Evolutionary conservation across 2,888 invertebrate genomes (phyloP).

Genomic region (Caenorhabditis sp.): DNA sequence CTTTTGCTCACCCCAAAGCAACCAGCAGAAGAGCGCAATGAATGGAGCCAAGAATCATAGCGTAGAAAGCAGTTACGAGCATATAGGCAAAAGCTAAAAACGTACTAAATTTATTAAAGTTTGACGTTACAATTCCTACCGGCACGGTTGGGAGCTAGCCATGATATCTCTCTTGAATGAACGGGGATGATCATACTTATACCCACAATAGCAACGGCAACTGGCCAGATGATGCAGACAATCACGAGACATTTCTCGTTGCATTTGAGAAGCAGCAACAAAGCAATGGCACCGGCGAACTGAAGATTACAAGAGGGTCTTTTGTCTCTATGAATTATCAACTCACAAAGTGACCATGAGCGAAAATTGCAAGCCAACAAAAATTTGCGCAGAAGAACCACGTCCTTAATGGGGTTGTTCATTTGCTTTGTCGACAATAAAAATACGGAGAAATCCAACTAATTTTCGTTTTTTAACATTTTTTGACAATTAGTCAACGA

Average conservation of each 20-base stretch:
- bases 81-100: background rate
- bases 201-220: background rate
- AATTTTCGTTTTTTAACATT: no score
- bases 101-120: no score
- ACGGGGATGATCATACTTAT: background rate
- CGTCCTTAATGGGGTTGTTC: no score
- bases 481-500: no score
- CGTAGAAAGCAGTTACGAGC: background rate
- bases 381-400: background rate
- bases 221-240: conserved; percentile 6
- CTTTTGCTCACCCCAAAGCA: background rate
- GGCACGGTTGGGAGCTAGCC: no score
- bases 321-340: background rate
- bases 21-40: background rate
- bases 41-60: background rate
- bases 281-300: background rate
- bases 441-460: no score
- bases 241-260: background rate
- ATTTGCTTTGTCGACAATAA: no score
- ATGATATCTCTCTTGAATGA: background rate
- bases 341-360: background rate
- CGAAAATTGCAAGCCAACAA: background rate
- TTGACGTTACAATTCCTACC: no score
- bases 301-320: background rate
- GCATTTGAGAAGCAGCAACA: conserved; percentile 8